Base-by-base conservation (phyloP, 2,888 invertebrate species). In the Venustoraphidia nigricollis region DNA sequence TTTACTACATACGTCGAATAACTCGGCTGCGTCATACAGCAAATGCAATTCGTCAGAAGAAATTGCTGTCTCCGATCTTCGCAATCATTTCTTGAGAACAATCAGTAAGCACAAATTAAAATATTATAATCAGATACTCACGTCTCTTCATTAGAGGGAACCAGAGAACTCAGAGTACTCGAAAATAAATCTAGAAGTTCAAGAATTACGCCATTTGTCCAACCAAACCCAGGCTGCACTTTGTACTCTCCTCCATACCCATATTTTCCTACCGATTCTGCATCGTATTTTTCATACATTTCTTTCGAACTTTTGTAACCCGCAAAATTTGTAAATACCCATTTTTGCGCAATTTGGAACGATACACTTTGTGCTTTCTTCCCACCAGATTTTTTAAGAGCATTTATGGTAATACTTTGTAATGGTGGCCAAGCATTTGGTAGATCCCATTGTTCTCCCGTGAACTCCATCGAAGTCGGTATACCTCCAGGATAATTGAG, bases 341-440 rank as follows among this genome's bases (percentile, higher is more conserved):
- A 89, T 40, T 71, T 72, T 52, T 76, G 69, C 1, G 85, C 83
- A 34, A 87, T 66, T 44, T 76, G 65, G 54, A 71, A 70, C 0
- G 87, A 85, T 50, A 79, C 57, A 10, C 70, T 59, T 45, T 69
- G 62, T 0, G 80, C 79, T 56, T 76, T 71, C 1, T 59, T 53
- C 10, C 72, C 72, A 0, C 69, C 70, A 9, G 80, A 72, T 36
- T 75, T 71, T 48, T 77, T 72, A 50, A 88, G 64, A 3, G 81
- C 80, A 60, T 80, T 75, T 3, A 89, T 76, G 2, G 83, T 66
- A 46, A 88, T 75, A 57, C 83, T 81, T 52, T 88, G 82, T 42
- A 84, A 72, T 4, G 90, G 90, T 0, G 90, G 81, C 90, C 90
- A 91, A 0, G 84, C 86, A 60, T 90, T 90, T 0, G 89, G 85